These are phyloP conservation scores for Heliconius erato DNA, from an alignment of 2,888 invertebrate genomes.

Conservation along the genomic window DNA sequence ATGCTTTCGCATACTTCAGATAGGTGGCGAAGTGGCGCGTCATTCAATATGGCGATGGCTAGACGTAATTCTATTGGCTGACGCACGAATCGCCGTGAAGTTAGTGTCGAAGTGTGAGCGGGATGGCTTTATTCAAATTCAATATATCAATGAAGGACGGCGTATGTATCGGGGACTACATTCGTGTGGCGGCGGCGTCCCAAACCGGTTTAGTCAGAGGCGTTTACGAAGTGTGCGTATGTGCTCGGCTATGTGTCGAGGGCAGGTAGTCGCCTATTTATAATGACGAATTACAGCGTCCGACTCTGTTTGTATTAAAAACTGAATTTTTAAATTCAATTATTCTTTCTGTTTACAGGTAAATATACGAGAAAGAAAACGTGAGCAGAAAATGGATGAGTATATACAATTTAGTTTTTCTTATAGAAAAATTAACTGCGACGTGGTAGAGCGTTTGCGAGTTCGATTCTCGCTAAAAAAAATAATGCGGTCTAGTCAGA, in stretches of 20 bases:
- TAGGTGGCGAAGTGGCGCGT: slow-evolving; percentile 74
- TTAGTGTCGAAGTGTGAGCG: slow-evolving; percentile 77
- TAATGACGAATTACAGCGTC: slow-evolving; percentile 70
- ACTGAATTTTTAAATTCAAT: slow-evolving; percentile 62
- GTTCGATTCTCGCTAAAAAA: neutral
- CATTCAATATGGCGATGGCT: slow-evolving; percentile 83
- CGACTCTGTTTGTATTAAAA: slow-evolving; percentile 61
- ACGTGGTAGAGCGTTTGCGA: neutral
- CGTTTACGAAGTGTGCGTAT: slow-evolving; percentile 80
- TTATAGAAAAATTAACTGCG: neutral
- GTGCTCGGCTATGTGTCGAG: slow-evolving; percentile 77
- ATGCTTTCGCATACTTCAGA: slow-evolving; percentile 69
- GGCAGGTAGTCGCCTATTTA: slow-evolving; percentile 80
- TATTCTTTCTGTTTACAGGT: slow-evolving; percentile 78
- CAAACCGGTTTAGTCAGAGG: slow-evolving; percentile 83
- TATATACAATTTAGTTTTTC: slow-evolving; percentile 13
- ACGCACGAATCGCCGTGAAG: slow-evolving; percentile 71
- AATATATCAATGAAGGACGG: slow-evolving; percentile 82
- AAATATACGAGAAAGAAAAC: slow-evolving; percentile 53
- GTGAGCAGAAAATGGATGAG: slow-evolving; percentile 39
- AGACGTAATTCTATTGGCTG: slow-evolving; percentile 71
- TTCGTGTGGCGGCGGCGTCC: slow-evolving; percentile 80
- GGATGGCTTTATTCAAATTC: slow-evolving; percentile 82
- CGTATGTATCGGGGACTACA: slow-evolving; percentile 78
- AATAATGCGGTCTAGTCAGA: neutral